A percentile compares a stretch with the other conserved stretches of the same genome.
Evolutionary conservation across 2,888 invertebrate genomes (phyloP).

Genomic region (Gnatocerus cornutus): DNA sequence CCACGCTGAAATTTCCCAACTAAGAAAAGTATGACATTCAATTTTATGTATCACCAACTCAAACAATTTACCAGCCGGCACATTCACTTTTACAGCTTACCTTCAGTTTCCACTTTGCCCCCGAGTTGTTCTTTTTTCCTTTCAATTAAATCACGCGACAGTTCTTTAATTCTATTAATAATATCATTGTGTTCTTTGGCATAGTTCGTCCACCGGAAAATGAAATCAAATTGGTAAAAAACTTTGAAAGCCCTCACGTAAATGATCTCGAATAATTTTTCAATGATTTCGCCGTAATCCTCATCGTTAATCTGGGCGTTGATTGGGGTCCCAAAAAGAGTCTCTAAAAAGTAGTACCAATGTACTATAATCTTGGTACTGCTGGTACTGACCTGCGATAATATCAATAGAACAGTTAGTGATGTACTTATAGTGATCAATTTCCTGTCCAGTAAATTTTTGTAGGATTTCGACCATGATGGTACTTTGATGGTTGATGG

Average conservation of each 20-base stretch:
- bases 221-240: conserved; percentile 20
- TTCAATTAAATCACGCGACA: conserved; percentile 16
- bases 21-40: too few relatives aligned
- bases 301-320: conserved; percentile 21
- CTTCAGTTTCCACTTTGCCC: conserved; percentile 2
- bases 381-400: conserved; percentile 34
- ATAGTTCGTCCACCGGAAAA: conserved; percentile 19
- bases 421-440: conserved; percentile 24
- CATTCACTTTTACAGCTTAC: conserved; percentile 4
- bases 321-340: conserved; percentile 25
- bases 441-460: conserved; percentile 9
- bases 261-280: conserved; percentile 21
- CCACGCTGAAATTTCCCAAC: too few relatives aligned
- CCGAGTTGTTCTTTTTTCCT: conserved; percentile 22
- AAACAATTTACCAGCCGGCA: neutral
- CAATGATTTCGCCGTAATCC: conserved; percentile 13
- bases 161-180: conserved; percentile 2
- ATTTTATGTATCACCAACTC: too few relatives aligned
- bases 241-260: conserved; percentile 16
- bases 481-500: conserved; percentile 15
- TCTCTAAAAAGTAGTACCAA: conserved; percentile 15
- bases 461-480: conserved; percentile 12
- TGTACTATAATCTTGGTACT: neutral
- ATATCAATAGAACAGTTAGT: conserved; percentile 43
- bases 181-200: neutral